Evolutionary conservation across 2,113 vertebrate species (phyloP), one percentile per base, ranked within the genome.

Genomic region (Ochotona princeps): DNA sequence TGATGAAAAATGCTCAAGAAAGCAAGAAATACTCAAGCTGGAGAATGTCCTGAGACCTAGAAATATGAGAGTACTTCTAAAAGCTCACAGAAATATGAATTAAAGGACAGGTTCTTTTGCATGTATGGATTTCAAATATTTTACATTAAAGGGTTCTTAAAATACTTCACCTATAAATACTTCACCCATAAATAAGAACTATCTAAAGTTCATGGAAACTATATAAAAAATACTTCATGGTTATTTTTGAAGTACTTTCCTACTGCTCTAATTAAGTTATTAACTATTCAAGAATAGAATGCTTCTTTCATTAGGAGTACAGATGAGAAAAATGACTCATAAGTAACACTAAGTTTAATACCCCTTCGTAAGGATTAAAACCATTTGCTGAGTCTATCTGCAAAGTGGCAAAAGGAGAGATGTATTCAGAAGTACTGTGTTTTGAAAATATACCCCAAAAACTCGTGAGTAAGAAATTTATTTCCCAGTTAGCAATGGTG

Each of bases 311-410:
- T 28, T 10, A 73, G 30, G 15, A 79, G 65, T 67, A 79, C 79
- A 51, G 54, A 60, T 72, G 25, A 93, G 57, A 87, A 89, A 89
- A 74, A 26, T 30, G 84, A 26, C 30, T 73, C 8, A 26, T 91
- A 30, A 35, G 35, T 69, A 20, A 83, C 67, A 25, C 12, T 90
- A 61, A 82, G 60, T 88, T 94, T 57, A 85, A 57, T 44, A 81
- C 47, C 92, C 1, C 28, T 87, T 85, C 17, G 12, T 32, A 47
- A 94, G 17, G n/a, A 89, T 7, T 80, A 83, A 93, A 94, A 7
- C n/a, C 66, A 60, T 82, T 18, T 7, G 23, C 69, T 94, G n/a
- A 92, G 90, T 85, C 60, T 80, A 80, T 76, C 72, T 87, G 10
- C 51, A 85, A 84, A 87, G 38, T 60, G 23, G 60, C 38, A 88